Evolutionary conservation across 2,888 invertebrate genomes (phyloP).

Genomic region (Beris morrisii): DNA sequence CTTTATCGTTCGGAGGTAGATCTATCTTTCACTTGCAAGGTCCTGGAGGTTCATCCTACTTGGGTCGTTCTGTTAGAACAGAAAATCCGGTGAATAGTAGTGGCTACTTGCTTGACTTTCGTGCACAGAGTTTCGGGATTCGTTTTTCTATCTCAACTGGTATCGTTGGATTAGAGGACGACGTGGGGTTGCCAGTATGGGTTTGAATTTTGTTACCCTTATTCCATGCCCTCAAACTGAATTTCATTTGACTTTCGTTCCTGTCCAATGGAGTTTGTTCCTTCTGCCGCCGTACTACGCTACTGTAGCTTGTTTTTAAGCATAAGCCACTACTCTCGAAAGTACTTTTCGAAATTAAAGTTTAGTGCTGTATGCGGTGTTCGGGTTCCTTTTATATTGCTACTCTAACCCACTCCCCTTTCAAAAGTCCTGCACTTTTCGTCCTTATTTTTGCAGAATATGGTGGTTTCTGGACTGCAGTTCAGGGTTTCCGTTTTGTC

Average conservation of each 20-base stretch:
- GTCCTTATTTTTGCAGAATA: too few relatives aligned
- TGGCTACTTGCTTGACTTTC: neutral
- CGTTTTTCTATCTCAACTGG: neutral
- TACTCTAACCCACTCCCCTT: too few relatives aligned
- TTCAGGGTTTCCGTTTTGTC: too few relatives aligned
- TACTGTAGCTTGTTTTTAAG: neutral
- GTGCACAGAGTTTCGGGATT: neutral
- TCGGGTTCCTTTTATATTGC: neutral
- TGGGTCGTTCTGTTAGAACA: neutral
- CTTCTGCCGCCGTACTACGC: neutral
- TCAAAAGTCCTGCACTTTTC: too few relatives aligned
- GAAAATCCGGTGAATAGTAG: neutral
- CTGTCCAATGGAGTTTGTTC: neutral
- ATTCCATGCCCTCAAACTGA: neutral
- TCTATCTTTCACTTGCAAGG: neutral
- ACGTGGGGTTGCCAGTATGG: too few relatives aligned
- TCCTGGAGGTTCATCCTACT: neutral
- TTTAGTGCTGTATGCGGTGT: conserved; percentile 20
- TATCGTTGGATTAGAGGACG: neutral
- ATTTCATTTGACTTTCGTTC: conserved; percentile 23
- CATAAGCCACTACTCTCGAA: conserved; percentile 17
- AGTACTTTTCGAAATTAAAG: conserved; percentile 27
- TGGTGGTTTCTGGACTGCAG: too few relatives aligned
- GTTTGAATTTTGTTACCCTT: neutral
- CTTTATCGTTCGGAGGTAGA: conserved; percentile 14